Evolutionary conservation across 2,888 invertebrate species (phyloP).

Genomic region (Tachina lurida): DNA sequence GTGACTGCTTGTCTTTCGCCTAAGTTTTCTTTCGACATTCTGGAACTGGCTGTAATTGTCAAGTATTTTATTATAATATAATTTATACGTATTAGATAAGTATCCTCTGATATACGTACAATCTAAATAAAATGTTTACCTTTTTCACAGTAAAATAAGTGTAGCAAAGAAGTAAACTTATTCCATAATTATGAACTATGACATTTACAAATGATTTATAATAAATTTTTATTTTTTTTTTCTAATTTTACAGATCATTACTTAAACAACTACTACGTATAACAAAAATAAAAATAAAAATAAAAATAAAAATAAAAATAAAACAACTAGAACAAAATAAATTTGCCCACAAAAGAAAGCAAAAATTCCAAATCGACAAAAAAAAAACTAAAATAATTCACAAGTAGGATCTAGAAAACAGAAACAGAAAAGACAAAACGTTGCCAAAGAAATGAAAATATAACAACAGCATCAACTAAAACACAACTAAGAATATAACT

Average conservation of each 20-base stretch:
- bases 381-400: slow-evolving; percentile 41
- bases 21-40: too few species aligned
- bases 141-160: not conserved
- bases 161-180: not conserved
- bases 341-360: slow-evolving; percentile 27
- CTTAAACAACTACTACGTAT: slow-evolving; percentile 46
- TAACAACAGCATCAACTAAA: slow-evolving; percentile 52
- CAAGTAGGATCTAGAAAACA: slow-evolving; percentile 49
- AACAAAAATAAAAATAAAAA: slow-evolving; percentile 17
- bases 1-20: too few species aligned
- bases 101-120: not conserved
- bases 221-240: slow-evolving; percentile 15
- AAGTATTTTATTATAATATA: too few species aligned
- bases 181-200: slow-evolving; percentile 34
- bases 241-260: slow-evolving; percentile 65
- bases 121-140: not conserved
- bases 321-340: not conserved
- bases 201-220: slow-evolving; percentile 46
- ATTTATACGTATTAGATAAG: not conserved
- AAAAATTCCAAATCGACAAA: slow-evolving; percentile 56
- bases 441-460: slow-evolving; percentile 64
- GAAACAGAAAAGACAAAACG: slow-evolving; percentile 59
- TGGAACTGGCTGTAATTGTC: too few species aligned
- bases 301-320: slow-evolving; percentile 26
- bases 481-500: slow-evolving; percentile 10